Evolutionary conservation across 2,888 invertebrate species (phyloP).

Genomic region (Brachypterus glaber): DNA sequence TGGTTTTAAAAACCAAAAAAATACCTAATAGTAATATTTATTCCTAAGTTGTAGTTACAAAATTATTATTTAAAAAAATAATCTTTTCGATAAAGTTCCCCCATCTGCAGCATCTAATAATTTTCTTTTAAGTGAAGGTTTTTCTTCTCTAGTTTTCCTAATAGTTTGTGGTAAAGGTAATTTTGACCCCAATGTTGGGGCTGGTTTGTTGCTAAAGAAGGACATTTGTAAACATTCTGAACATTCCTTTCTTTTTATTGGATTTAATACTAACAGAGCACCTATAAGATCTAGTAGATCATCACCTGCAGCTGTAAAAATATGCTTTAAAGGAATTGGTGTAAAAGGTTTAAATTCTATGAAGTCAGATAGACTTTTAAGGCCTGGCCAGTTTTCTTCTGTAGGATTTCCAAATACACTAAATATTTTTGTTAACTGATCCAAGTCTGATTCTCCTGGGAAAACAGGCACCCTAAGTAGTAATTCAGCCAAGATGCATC

Average conservation of each 20-base stretch:
- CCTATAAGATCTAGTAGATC: slow-evolving; percentile 79
- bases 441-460: slow-evolving; percentile 94
- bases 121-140: slow-evolving; percentile 68
- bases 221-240: slow-evolving; percentile 79
- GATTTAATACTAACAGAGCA: slow-evolving; percentile 70
- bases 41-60: too few relatives aligned
- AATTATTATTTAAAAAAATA: slow-evolving; percentile 51
- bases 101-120: slow-evolving; percentile 61
- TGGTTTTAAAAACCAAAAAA: too few relatives aligned
- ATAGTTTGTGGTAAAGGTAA: slow-evolving; percentile 69
- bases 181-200: slow-evolving; percentile 74
- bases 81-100: slow-evolving; percentile 55
- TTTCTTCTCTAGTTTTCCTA: slow-evolving; percentile 50
- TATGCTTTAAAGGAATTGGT: slow-evolving; percentile 75
- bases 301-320: slow-evolving; percentile 92
- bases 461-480: slow-evolving; percentile 85
- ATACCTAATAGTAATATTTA: too few relatives aligned
- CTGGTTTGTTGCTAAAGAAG: slow-evolving; percentile 85
- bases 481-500: slow-evolving; percentile 94
- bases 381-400: slow-evolving; percentile 84
- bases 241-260: slow-evolving; percentile 70
- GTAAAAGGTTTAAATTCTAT: slow-evolving; percentile 84
- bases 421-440: slow-evolving; percentile 92
- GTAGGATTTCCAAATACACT: slow-evolving; percentile 90
- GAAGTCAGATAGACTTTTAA: slow-evolving; percentile 76